Percentiles rank a stretch among this genome's conserved stretches.
Evolutionary conservation across 2,113 vertebrate species (phyloP).

Genomic region (Eolophus roseicapilla): DNA sequence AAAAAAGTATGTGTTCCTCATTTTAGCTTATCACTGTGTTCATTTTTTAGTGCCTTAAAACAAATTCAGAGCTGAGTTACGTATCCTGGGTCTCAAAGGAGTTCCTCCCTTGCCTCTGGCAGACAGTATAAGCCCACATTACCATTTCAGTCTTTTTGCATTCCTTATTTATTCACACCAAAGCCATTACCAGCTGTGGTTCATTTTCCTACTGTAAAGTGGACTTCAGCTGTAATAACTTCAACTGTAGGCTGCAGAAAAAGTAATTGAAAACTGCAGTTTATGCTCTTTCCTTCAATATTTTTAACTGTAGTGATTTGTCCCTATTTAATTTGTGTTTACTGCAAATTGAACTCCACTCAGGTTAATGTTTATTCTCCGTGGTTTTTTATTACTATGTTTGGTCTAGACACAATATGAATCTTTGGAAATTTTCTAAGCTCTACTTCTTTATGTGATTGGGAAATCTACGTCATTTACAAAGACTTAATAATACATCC

Average conservation of each 20-base stretch:
- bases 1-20: not conserved
- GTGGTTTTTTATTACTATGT: constrained; percentile 28
- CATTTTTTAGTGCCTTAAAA: not conserved
- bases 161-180: constrained; percentile 1
- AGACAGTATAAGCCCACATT: not conserved
- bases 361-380: constrained; percentile 58
- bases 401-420: constrained; percentile 55
- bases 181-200: not conserved
- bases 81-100: not conserved
- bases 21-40: not conserved
- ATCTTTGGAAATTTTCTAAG: constrained; percentile 32
- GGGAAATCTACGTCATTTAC: constrained; percentile 39
- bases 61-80: not conserved
- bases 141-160: not conserved
- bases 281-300: constrained; percentile 27
- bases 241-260: constrained; percentile 8
- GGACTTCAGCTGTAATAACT: constrained; percentile 30
- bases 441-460: constrained; percentile 21
- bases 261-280: constrained; percentile 13
- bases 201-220: constrained; percentile 19
- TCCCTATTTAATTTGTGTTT: constrained; percentile 56
- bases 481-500: not conserved
- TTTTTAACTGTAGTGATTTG: constrained; percentile 52
- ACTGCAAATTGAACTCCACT: constrained; percentile 47
- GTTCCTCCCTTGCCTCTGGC: not conserved